A percentile compares a stretch with the other conserved stretches of the same genome.
phyloP scores from a whole-genome alignment of 2,888 invertebrate species.

The Dynastes maya region DNA sequence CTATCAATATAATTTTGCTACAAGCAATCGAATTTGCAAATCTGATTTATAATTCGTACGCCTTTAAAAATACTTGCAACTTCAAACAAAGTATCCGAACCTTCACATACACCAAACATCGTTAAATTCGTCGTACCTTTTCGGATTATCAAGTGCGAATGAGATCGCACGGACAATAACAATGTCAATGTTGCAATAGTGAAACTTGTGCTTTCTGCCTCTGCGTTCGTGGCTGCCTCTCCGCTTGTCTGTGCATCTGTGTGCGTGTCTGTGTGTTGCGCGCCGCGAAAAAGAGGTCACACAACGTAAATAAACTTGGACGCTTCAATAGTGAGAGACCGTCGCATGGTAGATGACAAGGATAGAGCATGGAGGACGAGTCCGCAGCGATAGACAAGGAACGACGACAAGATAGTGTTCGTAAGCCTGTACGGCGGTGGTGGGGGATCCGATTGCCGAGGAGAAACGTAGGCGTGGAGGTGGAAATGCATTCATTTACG shows the following conservation, averaged over 20 bases:
- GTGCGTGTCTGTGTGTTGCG: conserved; percentile 16
- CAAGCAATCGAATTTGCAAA: too few relatives aligned
- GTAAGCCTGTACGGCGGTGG: background rate
- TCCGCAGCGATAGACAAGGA: background rate
- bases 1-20: too few relatives aligned
- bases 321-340: background rate
- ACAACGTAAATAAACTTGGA: conserved; percentile 43
- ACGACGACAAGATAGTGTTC: conserved; percentile 2
- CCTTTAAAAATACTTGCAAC: too few relatives aligned
- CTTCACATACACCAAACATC: background rate
- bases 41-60: too few relatives aligned
- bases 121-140: background rate
- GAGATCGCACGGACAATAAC: conserved; percentile 43
- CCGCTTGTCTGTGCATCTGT: background rate
- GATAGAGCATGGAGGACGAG: background rate
- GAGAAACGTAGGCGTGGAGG: background rate
- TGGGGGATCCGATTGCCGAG: background rate
- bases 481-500: conserved; percentile 12
- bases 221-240: background rate
- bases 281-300: conserved; percentile 40
- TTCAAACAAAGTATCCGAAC: conserved; percentile 2
- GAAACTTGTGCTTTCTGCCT: conserved; percentile 43
- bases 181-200: conserved; percentile 57
- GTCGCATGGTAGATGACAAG: background rate
- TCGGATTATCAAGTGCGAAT: conserved; percentile 7